Base-by-base conservation (phyloP, 2,888 invertebrate species). In the Callosobruchus maculatus region DNA sequence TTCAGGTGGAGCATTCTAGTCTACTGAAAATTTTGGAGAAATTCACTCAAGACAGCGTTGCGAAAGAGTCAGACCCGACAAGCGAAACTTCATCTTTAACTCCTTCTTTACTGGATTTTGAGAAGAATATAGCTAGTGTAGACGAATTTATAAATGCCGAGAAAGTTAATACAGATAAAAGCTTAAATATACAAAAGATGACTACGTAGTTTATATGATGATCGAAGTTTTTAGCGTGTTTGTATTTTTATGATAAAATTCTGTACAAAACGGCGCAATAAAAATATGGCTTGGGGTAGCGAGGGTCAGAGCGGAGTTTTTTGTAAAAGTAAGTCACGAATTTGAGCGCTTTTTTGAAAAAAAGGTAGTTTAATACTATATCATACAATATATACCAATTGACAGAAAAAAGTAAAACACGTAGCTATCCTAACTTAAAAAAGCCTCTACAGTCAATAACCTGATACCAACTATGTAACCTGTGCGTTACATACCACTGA, bases 11-110 rank as follows among this genome's bases (percentile, higher is more conserved):
- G 76, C 86, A 87, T 79, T 86, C 86, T 9, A 84, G 82, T 78
- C 77, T 87, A 70, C 84, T 87, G 82, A 84, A 83, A 77, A 86
- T 87, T 71, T 77, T 87, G 67, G 84, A 87, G 75, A 82, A 86
- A 73, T 86, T 82, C 73, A 85, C 85, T 72, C 74, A 74, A 21
- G 75, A 75, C 20, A 70, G 71, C 72, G 66, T 67, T 21, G 21
- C 71, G 20, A 21, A 21, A 68, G 74, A 74, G 71, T 67, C 30
- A 22, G 75, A 78, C n/a, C 76, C 76, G 70, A 74, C 68, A 49
- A 76, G 78, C 67, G 78, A 78, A 31, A 75, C 78, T 71, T 78
- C 80, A 0, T 80, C 81, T 0, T 67, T 80, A 9, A 80, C 80
- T 9, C 81, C 81, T 22, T 80, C 81, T 9, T 67, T 80, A 66